These are phyloP conservation scores for Chaetodon trifasciatus DNA, from an alignment of 2,797 vertebrate species.

Conservation along the genomic window DNA sequence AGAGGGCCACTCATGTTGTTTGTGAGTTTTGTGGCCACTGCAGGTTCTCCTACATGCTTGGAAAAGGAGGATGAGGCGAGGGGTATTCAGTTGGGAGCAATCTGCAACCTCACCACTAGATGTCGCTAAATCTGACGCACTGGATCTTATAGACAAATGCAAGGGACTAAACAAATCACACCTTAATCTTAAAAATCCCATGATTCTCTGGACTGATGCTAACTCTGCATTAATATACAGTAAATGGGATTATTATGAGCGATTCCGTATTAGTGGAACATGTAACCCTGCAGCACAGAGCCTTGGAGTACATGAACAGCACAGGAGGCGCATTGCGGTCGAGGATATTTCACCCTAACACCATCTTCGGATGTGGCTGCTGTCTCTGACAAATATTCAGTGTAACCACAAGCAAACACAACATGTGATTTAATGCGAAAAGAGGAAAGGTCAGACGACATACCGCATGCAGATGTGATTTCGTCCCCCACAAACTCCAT, in stretches of 20 bases:
- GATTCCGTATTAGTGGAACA: background rate
- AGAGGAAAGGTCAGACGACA: constrained; percentile 55
- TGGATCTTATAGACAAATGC: background rate
- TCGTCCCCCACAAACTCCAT: constrained; percentile 9
- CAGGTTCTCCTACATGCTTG: too few relatives aligned
- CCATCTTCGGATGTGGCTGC: constrained; percentile 38
- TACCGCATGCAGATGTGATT: constrained; percentile 43
- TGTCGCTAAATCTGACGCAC: too few relatives aligned
- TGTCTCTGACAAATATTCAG: constrained; percentile 51
- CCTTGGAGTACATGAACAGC: background rate
- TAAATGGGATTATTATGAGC: background rate
- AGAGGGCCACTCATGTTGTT: too few relatives aligned
- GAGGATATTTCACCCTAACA: constrained; percentile 11
- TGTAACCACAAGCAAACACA: constrained; percentile 68
- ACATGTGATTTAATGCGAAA: constrained; percentile 55
- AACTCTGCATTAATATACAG: background rate
- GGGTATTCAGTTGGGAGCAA: too few relatives aligned
- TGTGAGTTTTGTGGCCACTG: too few relatives aligned
- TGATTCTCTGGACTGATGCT: background rate
- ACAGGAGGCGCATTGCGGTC: constrained; percentile 22
- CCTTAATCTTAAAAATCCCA: background rate
- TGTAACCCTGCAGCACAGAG: background rate
- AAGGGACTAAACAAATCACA: background rate
- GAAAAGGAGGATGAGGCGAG: too few relatives aligned
- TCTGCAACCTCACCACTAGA: too few relatives aligned